Percentiles rank a stretch among this genome's conserved stretches.
phyloP scores from a whole-genome alignment of 2,888 invertebrate genomes.

The Eurytoma adleriae region DNA sequence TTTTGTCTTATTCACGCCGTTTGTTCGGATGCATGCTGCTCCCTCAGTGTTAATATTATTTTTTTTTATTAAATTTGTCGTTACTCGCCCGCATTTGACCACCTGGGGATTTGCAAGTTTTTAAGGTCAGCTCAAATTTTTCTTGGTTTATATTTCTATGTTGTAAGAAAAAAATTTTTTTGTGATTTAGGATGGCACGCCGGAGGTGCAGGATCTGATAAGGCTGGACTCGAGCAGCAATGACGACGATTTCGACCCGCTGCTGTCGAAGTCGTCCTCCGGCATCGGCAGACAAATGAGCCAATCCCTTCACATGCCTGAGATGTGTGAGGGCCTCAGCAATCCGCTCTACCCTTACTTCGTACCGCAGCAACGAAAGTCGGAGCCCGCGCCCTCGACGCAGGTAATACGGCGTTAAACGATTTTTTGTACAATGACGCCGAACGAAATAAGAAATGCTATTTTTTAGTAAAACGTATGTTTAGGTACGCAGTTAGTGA shows the following conservation, averaged over 20 bases:
- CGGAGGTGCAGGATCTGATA: slow-evolving; percentile 79
- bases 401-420: slow-evolving; percentile 23
- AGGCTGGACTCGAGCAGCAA: slow-evolving; percentile 82
- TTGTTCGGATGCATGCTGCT: too few species aligned
- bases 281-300: slow-evolving; percentile 72
- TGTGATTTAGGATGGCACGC: slow-evolving; percentile 23
- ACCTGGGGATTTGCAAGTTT: too few species aligned
- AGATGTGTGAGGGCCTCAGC: slow-evolving; percentile 72
- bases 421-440: too few species aligned
- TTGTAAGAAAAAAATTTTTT: too few species aligned
- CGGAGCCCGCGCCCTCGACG: slow-evolving; percentile 25
- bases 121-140: background rate
- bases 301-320: slow-evolving; percentile 70
- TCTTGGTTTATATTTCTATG: background rate
- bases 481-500: too few species aligned
- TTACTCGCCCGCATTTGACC: background rate
- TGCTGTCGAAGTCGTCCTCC: slow-evolving; percentile 76
- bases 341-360: slow-evolving; percentile 79
- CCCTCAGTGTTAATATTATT: slow-evolving; percentile 1
- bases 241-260: slow-evolving; percentile 84
- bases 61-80: slow-evolving; percentile 42
- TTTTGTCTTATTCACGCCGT: slow-evolving; percentile 47
- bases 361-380: slow-evolving; percentile 70
- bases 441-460: too few species aligned
- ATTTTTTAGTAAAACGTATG: too few species aligned